phyloP scores from a whole-genome alignment of 2,113 vertebrate genomes.

The Stegastes partitus region DNA sequence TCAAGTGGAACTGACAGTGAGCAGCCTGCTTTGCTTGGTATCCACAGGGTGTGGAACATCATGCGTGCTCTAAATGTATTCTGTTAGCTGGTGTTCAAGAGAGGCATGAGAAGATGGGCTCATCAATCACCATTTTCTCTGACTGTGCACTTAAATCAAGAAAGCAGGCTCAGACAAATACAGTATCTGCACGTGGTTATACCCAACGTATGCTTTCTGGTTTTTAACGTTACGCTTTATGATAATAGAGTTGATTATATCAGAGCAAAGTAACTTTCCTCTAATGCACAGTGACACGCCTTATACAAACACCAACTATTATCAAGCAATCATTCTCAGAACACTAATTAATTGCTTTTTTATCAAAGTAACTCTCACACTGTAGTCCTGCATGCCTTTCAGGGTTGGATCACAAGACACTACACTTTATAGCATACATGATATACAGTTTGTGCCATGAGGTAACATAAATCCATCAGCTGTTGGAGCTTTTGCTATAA shows the following conservation, averaged over 20 bases:
- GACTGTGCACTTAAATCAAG: slow-evolving; percentile 55
- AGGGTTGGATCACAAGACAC: neutral
- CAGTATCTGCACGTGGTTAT: slow-evolving; percentile 1
- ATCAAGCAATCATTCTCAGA: too few relatives aligned
- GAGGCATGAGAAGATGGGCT: slow-evolving; percentile 59
- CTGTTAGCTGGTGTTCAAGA: slow-evolving; percentile 56
- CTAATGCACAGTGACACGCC: neutral
- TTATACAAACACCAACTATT: neutral
- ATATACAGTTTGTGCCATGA: neutral
- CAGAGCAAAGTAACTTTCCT: neutral
- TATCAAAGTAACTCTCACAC: too few relatives aligned
- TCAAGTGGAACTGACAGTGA: slow-evolving; percentile 78
- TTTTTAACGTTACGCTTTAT: slow-evolving; percentile 17
- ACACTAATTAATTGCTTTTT: too few relatives aligned
- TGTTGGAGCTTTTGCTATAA: neutral
- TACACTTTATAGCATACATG: too few relatives aligned
- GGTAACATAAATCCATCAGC: neutral
- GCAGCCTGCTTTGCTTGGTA: slow-evolving; percentile 56
- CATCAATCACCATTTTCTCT: slow-evolving; percentile 76
- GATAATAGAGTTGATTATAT: slow-evolving; percentile 10
- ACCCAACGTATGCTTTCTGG: slow-evolving; percentile 15
- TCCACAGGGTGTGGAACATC: slow-evolving; percentile 61
- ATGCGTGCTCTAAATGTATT: slow-evolving; percentile 56
- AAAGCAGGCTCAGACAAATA: slow-evolving; percentile 34
- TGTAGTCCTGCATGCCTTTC: neutral